phyloP scores from a whole-genome alignment of 2,797 vertebrate genomes.

The Brotogeris chrysoptera region DNA sequence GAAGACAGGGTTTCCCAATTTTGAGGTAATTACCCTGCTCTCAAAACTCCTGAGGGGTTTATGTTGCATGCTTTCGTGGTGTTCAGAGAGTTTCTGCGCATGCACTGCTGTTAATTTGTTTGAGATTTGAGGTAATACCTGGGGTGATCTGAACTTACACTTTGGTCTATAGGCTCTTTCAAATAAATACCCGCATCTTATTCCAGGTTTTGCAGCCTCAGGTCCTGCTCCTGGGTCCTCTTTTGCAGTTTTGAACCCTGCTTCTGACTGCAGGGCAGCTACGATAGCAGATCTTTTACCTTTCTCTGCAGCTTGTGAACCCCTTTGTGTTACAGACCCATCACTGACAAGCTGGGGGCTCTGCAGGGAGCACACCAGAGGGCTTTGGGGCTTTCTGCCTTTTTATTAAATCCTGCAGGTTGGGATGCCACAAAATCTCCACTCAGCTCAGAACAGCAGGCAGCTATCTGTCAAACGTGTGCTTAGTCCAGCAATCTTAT shows the following conservation, averaged over 20 bases:
- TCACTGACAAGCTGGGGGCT: not conserved
- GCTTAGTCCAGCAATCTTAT: not conserved
- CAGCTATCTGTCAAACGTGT: not conserved
- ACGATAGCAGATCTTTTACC: not conserved
- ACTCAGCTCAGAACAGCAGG: not conserved
- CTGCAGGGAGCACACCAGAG: not conserved
- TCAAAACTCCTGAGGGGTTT: not conserved
- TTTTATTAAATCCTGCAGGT: not conserved
- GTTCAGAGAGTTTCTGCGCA: not conserved
- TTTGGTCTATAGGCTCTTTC: not conserved
- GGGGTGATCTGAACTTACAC: not conserved
- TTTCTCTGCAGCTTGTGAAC: not conserved
- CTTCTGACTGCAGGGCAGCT: not conserved
- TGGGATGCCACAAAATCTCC: not conserved
- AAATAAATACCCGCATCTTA: not conserved
- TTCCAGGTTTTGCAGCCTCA: not conserved
- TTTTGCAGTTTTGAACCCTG: not conserved
- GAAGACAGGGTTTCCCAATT: constrained; percentile 1
- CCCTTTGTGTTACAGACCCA: not conserved
- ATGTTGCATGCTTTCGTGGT: not conserved
- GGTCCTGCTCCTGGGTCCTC: not conserved
- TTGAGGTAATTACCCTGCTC: constrained; percentile 1
- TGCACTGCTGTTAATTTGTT: not conserved
- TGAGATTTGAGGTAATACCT: not conserved
- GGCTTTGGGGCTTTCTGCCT: not conserved